Evolutionary conservation across 2,113 vertebrate species (phyloP).

Genomic region (Tauraco erythrolophus): DNA sequence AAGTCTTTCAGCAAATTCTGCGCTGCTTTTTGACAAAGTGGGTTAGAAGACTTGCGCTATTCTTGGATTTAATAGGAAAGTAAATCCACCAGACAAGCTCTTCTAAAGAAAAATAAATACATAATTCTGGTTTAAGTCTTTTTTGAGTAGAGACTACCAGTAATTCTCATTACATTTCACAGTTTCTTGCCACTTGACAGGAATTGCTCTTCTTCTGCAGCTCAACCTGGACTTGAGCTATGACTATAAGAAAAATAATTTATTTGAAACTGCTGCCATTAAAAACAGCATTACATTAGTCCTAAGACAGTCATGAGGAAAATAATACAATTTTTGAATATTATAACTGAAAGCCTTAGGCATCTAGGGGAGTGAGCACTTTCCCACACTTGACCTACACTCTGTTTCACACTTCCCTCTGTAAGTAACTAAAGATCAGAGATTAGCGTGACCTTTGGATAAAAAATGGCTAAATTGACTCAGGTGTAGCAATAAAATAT

Average conservation of each 20-base stretch:
- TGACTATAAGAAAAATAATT: constrained; percentile 6
- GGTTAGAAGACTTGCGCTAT: not conserved
- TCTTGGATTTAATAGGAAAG: not conserved
- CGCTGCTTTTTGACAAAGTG: not conserved
- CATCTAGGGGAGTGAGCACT: not conserved
- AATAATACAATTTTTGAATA: not conserved
- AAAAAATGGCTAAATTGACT: not conserved
- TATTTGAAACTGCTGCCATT: not conserved
- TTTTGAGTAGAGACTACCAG: not conserved
- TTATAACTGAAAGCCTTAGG: not conserved
- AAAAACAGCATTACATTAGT: not conserved
- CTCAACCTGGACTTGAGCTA: not conserved
- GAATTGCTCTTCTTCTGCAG: not conserved
- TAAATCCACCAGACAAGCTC: not conserved
- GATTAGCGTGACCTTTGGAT: not conserved
- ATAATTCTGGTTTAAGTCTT: constrained; percentile 1
- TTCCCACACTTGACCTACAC: not conserved
- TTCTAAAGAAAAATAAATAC: constrained; percentile 39
- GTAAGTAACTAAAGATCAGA: not conserved
- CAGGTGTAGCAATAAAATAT: not conserved
- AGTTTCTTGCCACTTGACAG: constrained; percentile 1
- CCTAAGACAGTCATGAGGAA: not conserved
- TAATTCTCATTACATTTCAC: constrained; percentile 39
- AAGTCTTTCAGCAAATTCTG: not conserved
- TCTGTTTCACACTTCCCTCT: not conserved